Conservation (phyloP, 2,888 invertebrate genomes). For the Margaritifera margaritifera region DNA sequence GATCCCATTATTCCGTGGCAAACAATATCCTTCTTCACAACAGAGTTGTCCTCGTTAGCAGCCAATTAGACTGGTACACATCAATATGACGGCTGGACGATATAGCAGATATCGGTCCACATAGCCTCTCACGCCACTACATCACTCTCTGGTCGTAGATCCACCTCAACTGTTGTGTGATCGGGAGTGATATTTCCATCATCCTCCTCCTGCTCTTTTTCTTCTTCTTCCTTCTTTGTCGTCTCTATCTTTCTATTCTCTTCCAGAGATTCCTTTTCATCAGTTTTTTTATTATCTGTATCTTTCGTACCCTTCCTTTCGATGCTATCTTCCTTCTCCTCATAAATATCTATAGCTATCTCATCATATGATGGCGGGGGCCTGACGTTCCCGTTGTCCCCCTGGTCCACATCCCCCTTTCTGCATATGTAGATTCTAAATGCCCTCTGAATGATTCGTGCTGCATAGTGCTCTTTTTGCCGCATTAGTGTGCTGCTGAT, state of each 20-base stretch:
- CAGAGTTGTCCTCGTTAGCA: too few relatives aligned
- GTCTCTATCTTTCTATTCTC: slow-evolving; percentile 24
- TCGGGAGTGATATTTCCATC: slow-evolving; percentile 17
- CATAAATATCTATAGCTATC: slow-evolving; percentile 30
- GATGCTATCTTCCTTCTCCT: slow-evolving; percentile 22
- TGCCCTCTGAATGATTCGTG: slow-evolving; percentile 94
- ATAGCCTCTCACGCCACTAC: slow-evolving; percentile 57
- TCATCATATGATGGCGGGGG: slow-evolving; percentile 47
- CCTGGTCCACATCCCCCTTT: slow-evolving; percentile 16
- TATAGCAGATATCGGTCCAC: slow-evolving; percentile 2
- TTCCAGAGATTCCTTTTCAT: slow-evolving; percentile 14
- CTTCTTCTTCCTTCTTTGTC: slow-evolving; percentile 14
- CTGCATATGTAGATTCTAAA: slow-evolving; percentile 82
- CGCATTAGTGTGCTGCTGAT: slow-evolving; percentile 96
- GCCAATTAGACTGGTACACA: too few relatives aligned
- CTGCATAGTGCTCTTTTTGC: slow-evolving; percentile 97
- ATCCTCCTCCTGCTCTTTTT: slow-evolving; percentile 14
- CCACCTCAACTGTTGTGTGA: slow-evolving; percentile 58
- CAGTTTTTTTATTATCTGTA: slow-evolving; percentile 9
- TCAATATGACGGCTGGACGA: too few relatives aligned
- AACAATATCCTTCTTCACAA: too few relatives aligned
- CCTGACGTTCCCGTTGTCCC: slow-evolving; percentile 11
- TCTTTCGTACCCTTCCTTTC: slow-evolving; percentile 68
- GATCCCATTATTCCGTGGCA: too few relatives aligned
- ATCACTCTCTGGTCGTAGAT: slow-evolving; percentile 64